These are phyloP conservation scores for Drosophila leontia DNA, from an alignment of 1,140 invertebrate species.

Conservation along the genomic window DNA sequence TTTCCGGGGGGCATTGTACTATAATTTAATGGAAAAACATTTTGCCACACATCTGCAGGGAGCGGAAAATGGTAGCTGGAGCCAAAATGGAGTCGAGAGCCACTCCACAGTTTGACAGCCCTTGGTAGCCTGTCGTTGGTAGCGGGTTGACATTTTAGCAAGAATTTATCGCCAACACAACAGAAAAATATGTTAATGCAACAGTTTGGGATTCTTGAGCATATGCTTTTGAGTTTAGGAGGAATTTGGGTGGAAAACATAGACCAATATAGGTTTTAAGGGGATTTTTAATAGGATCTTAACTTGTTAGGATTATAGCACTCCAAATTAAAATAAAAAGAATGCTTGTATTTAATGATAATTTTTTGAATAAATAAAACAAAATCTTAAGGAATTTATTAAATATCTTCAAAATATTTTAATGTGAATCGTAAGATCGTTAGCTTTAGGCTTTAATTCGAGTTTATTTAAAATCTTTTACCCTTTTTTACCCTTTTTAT, in stretches of 20 bases:
- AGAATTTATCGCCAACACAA: conserved; percentile 24
- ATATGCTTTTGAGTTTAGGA: conserved; percentile 5
- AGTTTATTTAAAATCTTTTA: neutral
- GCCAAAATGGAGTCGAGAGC: conserved; percentile 36
- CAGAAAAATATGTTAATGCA: conserved; percentile 22
- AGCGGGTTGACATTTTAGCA: conserved; percentile 27
- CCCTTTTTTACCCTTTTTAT: neutral
- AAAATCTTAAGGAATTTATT: neutral
- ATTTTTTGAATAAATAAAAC: no score
- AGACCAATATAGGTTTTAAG: neutral
- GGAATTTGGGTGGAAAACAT: no score
- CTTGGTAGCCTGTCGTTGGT: neutral
- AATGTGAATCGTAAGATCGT: neutral
- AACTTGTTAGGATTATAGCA: no score
- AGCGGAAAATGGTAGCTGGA: conserved; percentile 11
- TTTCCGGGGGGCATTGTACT: conserved; percentile 33
- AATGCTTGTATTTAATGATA: no score
- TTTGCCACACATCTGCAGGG: conserved; percentile 41
- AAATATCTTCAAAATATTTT: neutral
- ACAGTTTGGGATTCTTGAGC: conserved; percentile 12
- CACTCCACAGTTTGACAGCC: conserved; percentile 57
- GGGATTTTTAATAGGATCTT: neutral
- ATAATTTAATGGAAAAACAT: conserved; percentile 78
- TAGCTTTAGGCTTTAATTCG: neutral
- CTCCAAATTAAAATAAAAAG: no score